Percentiles rank a stretch among this genome's conserved stretches.
These are phyloP conservation scores for Babyrousa celebensis DNA, from an alignment of 2,797 vertebrate species.

Conservation along the genomic window DNA sequence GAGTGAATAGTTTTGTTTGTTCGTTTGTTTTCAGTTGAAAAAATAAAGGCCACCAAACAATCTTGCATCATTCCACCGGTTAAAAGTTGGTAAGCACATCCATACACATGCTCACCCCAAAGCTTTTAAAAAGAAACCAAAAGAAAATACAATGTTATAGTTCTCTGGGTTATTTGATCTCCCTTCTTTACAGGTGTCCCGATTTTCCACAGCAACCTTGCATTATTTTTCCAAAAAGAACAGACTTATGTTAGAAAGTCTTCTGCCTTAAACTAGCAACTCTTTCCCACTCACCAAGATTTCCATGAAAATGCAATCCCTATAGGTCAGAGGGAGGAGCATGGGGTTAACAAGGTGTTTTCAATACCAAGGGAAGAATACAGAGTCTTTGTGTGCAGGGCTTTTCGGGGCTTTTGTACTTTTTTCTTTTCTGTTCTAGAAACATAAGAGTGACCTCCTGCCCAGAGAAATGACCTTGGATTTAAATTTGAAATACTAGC, in stretches of 20 bases:
- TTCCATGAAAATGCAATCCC: constrained; percentile 69
- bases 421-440: constrained; percentile 78
- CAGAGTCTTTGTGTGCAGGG: constrained; percentile 73
- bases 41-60: not conserved
- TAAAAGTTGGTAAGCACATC: constrained; percentile 38
- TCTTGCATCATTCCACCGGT: not conserved
- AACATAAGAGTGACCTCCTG: constrained; percentile 79
- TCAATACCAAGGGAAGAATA: constrained; percentile 43
- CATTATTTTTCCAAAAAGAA: constrained; percentile 63
- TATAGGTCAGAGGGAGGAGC: not conserved
- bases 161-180: constrained; percentile 17
- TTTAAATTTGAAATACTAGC: constrained; percentile 87
- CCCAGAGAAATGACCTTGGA: constrained; percentile 85
- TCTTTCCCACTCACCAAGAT: constrained; percentile 74
- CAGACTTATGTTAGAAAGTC: not conserved
- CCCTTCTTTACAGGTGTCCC: constrained; percentile 1
- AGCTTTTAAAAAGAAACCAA: not conserved
- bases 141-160: constrained; percentile 33
- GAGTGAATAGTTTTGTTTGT: not conserved
- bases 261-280: constrained; percentile 31
- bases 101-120: too few species aligned
- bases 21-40: not conserved
- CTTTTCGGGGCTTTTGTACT: constrained; percentile 73
- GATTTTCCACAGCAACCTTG: not conserved
- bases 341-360: constrained; percentile 58